Percentiles rank a stretch among this genome's conserved stretches.
phyloP scores from a whole-genome alignment of 1,140 invertebrate genomes.

The Philaenus spumarius region DNA sequence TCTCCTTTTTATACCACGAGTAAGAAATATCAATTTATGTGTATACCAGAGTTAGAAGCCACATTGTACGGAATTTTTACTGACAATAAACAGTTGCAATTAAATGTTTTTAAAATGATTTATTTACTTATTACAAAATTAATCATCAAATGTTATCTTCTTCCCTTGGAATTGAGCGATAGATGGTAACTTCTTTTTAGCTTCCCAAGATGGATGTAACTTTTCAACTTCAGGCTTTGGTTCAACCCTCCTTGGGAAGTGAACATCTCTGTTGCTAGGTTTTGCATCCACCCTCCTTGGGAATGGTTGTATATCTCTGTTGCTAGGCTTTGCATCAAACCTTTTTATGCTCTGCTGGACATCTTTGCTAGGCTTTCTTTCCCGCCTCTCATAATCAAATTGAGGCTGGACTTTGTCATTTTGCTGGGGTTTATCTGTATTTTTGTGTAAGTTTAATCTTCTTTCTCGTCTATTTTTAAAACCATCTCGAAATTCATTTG shows the following conservation, averaged over 20 bases:
- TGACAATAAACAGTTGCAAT: no score
- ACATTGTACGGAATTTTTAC: no score
- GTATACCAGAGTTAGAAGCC: no score
- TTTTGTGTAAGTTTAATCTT: conserved; percentile 6
- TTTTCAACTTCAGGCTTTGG: conserved; percentile 34
- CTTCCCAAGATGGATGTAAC: conserved; percentile 54
- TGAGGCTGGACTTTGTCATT: not conserved
- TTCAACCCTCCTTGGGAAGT: no score
- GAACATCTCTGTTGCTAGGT: no score
- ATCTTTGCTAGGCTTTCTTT: not conserved
- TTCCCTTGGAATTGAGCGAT: conserved; percentile 43
- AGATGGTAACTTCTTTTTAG: conserved; percentile 44
- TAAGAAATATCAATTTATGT: no score
- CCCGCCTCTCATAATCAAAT: not conserved
- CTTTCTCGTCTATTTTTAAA: conserved; percentile 12
- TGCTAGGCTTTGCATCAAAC: no score
- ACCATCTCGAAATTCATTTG: not conserved
- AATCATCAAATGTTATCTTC: conserved; percentile 41
- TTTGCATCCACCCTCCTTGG: no score
- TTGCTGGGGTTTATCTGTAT: not conserved
- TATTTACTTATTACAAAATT: no score
- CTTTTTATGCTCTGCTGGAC: not conserved
- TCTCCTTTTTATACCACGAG: no score
- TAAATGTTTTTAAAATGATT: no score
- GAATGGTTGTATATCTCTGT: no score